Percentiles rank a stretch among this genome's conserved stretches.
Evolutionary conservation across 2,113 vertebrate species (phyloP).

Genomic region (Panthera tigris): DNA sequence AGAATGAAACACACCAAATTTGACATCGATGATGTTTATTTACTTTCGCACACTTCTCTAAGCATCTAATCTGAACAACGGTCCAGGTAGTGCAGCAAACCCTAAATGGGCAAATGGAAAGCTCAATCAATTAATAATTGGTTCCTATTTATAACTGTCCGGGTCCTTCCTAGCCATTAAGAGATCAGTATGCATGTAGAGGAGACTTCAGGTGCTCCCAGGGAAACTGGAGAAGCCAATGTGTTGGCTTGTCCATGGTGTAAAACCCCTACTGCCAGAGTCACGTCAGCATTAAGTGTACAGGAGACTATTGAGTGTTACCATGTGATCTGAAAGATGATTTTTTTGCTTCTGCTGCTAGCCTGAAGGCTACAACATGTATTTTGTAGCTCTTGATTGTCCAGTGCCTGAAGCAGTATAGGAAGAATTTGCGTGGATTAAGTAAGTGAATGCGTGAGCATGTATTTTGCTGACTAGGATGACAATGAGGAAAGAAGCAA

Average conservation of each 20-base stretch:
- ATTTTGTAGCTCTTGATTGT: background rate
- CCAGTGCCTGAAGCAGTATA: background rate
- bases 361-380: background rate
- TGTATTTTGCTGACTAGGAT: background rate
- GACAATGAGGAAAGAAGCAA: background rate
- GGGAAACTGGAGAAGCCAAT: background rate
- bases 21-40: constrained; percentile 58
- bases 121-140: background rate
- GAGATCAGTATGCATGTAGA: background rate
- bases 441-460: background rate
- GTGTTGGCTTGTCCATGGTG: too few species aligned
- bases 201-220: background rate
- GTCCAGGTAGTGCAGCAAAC: constrained; percentile 17
- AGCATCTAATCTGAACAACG: background rate
- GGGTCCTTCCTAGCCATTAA: background rate
- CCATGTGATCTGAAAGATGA: background rate
- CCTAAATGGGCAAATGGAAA: constrained; percentile 28
- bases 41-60: constrained; percentile 40
- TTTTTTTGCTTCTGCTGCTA: background rate
- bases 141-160: constrained; percentile 21
- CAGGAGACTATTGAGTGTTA: background rate
- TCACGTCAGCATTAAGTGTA: background rate
- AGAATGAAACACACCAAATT: constrained; percentile 44
- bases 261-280: background rate
- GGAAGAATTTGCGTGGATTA: background rate